A percentile compares a stretch with the other conserved stretches of the same genome.
Conservation (phyloP, 2,797 vertebrate genomes). For the Chrysocyon brachyurus region DNA sequence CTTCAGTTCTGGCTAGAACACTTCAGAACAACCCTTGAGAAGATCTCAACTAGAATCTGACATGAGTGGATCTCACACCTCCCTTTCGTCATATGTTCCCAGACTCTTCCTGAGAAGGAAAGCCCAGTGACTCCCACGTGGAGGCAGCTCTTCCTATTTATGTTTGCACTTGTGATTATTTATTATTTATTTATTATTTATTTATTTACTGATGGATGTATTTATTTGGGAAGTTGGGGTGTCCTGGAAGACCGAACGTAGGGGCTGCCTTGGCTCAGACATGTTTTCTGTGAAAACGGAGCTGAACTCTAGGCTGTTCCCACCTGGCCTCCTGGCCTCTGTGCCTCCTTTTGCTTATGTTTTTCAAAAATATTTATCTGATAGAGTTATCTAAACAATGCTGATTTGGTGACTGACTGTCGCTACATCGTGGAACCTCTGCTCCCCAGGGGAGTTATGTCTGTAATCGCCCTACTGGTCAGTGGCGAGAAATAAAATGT, state of each 20-base stretch:
- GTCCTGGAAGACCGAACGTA: not conserved
- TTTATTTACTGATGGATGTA: conserved; percentile 81
- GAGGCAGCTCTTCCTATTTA: conserved; percentile 72
- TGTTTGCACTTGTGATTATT: conserved; percentile 78
- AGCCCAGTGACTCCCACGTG: not conserved
- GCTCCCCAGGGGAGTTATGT: conserved; percentile 82
- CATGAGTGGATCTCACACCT: not conserved
- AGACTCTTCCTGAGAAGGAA: not conserved
- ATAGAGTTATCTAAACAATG: conserved; percentile 67
- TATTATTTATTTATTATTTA: conserved; percentile 85
- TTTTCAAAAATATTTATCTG: conserved; percentile 73
- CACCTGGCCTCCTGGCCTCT: not conserved
- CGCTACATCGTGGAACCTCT: conserved; percentile 78
- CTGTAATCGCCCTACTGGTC: conserved; percentile 82
- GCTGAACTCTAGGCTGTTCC: not conserved
- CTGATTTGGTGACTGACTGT: conserved; percentile 82
- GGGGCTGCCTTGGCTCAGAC: conserved; percentile 28
- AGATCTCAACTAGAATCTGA: conserved; percentile 6
- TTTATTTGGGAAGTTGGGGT: conserved; percentile 76
- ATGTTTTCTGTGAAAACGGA: conserved; percentile 84
- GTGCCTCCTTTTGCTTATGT: conserved; percentile 66
- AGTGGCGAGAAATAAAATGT: conserved; percentile 83
- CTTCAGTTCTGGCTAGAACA: not conserved
- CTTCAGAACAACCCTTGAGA: not conserved
- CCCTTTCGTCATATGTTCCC: conserved; percentile 6